Conservation (phyloP, 2,797 vertebrate genomes). For the Molossus alvarezi region DNA sequence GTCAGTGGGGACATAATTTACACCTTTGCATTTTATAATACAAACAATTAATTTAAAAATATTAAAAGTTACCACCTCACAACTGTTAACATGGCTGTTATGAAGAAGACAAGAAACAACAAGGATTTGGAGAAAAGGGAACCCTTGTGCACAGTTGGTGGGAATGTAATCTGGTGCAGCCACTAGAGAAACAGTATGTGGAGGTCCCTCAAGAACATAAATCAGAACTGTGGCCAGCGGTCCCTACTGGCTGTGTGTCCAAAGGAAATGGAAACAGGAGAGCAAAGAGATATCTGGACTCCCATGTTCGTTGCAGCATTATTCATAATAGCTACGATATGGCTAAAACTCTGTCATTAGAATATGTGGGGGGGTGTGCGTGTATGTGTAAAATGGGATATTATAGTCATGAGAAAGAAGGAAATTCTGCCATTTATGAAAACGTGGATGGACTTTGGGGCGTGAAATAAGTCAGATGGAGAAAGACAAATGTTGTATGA, state of each 20-base stretch:
- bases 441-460: background rate
- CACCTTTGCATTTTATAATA: background rate
- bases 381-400: background rate
- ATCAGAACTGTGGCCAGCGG: background rate
- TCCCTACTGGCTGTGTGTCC: background rate
- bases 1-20: background rate
- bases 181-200: background rate
- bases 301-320: background rate
- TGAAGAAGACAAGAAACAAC: background rate
- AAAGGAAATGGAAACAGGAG: background rate
- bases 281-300: background rate
- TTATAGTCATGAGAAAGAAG: background rate
- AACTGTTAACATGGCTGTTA: background rate
- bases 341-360: background rate
- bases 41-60: constrained; percentile 1
- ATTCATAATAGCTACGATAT: background rate
- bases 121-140: background rate
- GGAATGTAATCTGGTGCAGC: background rate
- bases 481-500: background rate
- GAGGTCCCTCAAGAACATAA: background rate
- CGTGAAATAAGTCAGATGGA: background rate
- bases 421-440: background rate
- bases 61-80: background rate
- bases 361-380: background rate
- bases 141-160: background rate